Base-by-base conservation (phyloP, 2,888 invertebrate genomes). In the Protodeltote pygarga region DNA sequence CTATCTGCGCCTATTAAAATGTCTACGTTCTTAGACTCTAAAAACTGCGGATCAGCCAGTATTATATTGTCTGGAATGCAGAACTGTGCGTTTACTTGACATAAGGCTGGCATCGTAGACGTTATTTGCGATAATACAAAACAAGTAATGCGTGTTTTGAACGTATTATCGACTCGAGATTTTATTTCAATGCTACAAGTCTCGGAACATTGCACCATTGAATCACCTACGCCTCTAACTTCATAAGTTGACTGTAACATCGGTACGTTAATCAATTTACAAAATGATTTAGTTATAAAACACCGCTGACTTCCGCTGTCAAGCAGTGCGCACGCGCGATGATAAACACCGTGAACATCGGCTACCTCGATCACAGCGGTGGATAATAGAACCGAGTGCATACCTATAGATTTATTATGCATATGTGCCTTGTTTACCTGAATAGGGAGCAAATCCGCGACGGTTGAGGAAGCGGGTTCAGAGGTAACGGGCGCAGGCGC, bases 151-250 rank as follows among this genome's bases (percentile, higher is more conserved):
- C 15, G 34, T 15, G n/a, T 34, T 3, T 16, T 25, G 11, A 17
- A 35, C 17, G 35, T 15, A 35, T 5, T 35, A 35, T n/a, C n/a
- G n/a, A 35, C 17, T 16, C 35, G 25, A 5, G 35, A 35, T 35
- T 25, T 35, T 10, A 35, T 25, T 16, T 17, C 11, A 17, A 35
- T 35, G 8, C 25, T 25, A 35, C 35, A 35, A 3, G 14, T 5
- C 11, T 35, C 25, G n/a, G 25, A 17, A 5, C 10, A 25, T 16
- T 35, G 24, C 23, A 9, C 4, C 2, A 23, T 15, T 15, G 15
- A 5, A 23, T 17, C 15, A 8, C 33, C 23, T 21, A 23, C 23
- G 2, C 33, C 33, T 3, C 33, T 21, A 14, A 23, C 2, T 11
- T 33, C 23, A 9, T 23, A 14, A 33, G 33, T 33, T 14, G 33